phyloP scores from a whole-genome alignment of 2,113 vertebrate genomes.

The Sinocyclocheilus maitianheensis region DNA sequence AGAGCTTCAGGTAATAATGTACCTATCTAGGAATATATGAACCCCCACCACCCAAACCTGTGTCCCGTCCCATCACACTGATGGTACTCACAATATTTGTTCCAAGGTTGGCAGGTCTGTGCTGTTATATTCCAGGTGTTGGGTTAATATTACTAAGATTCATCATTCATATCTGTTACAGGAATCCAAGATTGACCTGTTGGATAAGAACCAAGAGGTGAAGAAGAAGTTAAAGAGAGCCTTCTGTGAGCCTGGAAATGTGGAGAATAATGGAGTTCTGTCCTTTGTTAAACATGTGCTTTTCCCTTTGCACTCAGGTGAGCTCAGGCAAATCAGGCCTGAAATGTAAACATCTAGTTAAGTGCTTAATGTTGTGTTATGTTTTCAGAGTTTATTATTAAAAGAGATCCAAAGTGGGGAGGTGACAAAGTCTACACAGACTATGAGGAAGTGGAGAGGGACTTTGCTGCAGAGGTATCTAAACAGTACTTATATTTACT shows the following conservation, averaged over 20 bases:
- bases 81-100: too few relatives aligned
- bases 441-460: slow-evolving; percentile 87
- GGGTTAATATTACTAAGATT: background rate
- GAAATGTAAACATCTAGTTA: background rate
- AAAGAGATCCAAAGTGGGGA: slow-evolving; percentile 92
- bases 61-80: too few relatives aligned
- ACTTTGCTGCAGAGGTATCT: slow-evolving; percentile 88
- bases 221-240: slow-evolving; percentile 98
- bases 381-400: slow-evolving; percentile 86
- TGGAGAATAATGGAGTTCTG: slow-evolving; percentile 92
- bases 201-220: slow-evolving; percentile 90
- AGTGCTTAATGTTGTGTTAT: background rate
- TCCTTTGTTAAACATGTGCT: slow-evolving; percentile 93
- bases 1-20: too few relatives aligned
- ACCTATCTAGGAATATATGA: too few relatives aligned
- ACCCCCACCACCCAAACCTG: too few relatives aligned
- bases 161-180: slow-evolving; percentile 56
- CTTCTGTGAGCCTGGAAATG: slow-evolving; percentile 96
- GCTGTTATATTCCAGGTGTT: background rate
- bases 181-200: slow-evolving; percentile 97
- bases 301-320: slow-evolving; percentile 90
- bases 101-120: too few relatives aligned
- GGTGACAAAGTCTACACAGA: slow-evolving; percentile 88
- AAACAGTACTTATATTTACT: background rate
- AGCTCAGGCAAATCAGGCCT: background rate